Base-by-base conservation (phyloP, 1,140 invertebrate species). In the Pachyrhynchus sulphureomaculatus region DNA sequence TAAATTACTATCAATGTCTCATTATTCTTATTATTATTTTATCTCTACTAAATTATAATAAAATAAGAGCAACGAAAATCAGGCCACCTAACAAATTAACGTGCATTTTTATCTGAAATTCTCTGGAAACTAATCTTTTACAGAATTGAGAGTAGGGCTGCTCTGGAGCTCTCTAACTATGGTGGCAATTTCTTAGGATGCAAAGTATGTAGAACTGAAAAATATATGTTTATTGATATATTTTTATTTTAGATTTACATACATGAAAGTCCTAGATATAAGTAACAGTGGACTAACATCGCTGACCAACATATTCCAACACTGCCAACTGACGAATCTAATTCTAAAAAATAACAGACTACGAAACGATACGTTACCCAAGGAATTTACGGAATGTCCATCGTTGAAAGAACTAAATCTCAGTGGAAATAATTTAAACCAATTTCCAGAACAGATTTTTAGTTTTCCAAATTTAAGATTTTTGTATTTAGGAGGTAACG, bases 401-500 rank as follows among this genome's bases (percentile, higher is more conserved):
- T 67, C 71, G 0, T 76, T 98, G 0, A 85, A 87, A 71, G 91
- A 95, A 74, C 72, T 98, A 0, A 97, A 98, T 80, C 80, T 98
- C 12, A 95, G 92, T 78, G 95, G 95, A 12, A 99, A 99, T 80
- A 77, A 83, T 29, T 79, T 98, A 23, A 87, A 83, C 12, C 81
- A 84, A 21, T 90, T 99, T 72, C 96, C 95, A 3, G 85, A 88
- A 65, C 92, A 95, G 78, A 77, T 98, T 44, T 83, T 95, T 21
- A 88, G 95, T 61, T 75, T 97, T 51, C 70, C 74, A 3, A 83
- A 82, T 13, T 79, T 98, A 5, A 89, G 85, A 76, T 91, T 89
- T 72, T 81, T 99, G 5, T 96, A 96, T 77, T 77, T 98, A 36
- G 95, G 95, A 20, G 91, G 87, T 17, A 99, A 98, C 77, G 79